These are phyloP conservation scores for Exephanes ischioxanthus DNA, from an alignment of 2,888 invertebrate species.

Conservation along the genomic window DNA sequence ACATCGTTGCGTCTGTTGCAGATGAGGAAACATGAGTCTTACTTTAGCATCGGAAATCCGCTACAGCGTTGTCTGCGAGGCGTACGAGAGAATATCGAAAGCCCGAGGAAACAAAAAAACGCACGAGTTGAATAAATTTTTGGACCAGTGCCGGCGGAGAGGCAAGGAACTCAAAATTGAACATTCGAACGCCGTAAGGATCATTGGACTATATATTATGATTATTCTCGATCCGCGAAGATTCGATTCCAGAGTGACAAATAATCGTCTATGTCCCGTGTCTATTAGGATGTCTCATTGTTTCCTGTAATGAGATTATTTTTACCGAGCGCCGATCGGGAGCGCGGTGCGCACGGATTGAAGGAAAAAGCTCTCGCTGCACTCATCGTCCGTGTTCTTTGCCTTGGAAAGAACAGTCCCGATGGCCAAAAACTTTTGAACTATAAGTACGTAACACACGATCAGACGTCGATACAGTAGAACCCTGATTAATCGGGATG, in stretches of 20 bases:
- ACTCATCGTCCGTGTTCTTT: slow-evolving; percentile 91
- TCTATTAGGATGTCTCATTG: slow-evolving; percentile 86
- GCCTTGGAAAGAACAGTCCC: slow-evolving; percentile 89
- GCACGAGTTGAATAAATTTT: slow-evolving; percentile 85
- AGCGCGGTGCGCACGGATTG: slow-evolving; percentile 93
- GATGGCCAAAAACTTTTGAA: slow-evolving; percentile 87
- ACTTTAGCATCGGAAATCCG: slow-evolving; percentile 80
- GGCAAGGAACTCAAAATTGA: slow-evolving; percentile 80
- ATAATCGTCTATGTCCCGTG: slow-evolving; percentile 67
- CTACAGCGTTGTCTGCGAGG: slow-evolving; percentile 87
- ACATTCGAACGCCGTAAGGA: slow-evolving; percentile 79
- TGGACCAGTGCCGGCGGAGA: slow-evolving; percentile 85
- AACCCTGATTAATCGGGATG: too few species aligned
- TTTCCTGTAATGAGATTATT: slow-evolving; percentile 93
- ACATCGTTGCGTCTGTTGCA: slow-evolving; percentile 2
- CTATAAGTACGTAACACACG: slow-evolving; percentile 82
- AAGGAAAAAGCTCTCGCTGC: slow-evolving; percentile 92
- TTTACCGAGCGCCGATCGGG: slow-evolving; percentile 92
- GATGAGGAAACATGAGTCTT: slow-evolving; percentile 66
- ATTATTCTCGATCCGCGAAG: too few species aligned
- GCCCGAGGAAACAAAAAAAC: slow-evolving; percentile 85
- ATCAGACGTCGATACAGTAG: background rate
- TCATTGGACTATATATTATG: slow-evolving; percentile 12
- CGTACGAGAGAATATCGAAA: slow-evolving; percentile 88
- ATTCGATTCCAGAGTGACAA: background rate